Evolutionary conservation across 64 coral and sea anemone species (phyloP).

Genomic region (Montipora cactus): DNA sequence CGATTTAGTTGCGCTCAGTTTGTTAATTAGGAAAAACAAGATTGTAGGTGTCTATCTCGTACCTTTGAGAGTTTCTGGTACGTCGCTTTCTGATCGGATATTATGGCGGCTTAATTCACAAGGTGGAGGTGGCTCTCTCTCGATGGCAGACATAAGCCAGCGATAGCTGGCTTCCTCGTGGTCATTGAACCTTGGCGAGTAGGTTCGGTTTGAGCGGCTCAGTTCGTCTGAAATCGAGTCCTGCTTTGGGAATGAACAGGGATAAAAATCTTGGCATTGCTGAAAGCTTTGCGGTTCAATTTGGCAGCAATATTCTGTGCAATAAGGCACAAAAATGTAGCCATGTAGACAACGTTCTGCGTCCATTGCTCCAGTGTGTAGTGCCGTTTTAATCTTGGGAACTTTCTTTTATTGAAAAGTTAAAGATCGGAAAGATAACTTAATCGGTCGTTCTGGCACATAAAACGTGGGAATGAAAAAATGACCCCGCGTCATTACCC

Average conservation of each 20-base stretch:
- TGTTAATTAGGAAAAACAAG: no score
- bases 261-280: neutral
- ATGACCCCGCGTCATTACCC: constrained; percentile 13
- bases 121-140: neutral
- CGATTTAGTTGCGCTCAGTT: no score
- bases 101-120: neutral
- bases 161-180: neutral
- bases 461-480: neutral
- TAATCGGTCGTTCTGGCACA: neutral
- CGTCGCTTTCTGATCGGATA: neutral
- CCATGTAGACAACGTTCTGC: constrained; percentile 5
- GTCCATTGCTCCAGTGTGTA: neutral
- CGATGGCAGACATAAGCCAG: neutral
- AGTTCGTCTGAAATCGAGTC: neutral
- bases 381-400: no score
- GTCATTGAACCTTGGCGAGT: neutral
- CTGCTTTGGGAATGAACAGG: neutral
- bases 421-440: constrained; percentile 27
- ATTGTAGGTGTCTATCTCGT: no score
- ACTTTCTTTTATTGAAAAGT: neutral
- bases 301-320: neutral
- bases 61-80: neutral
- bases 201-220: neutral
- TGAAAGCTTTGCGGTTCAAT: neutral
- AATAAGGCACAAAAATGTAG: constrained; percentile 30